A percentile compares a stretch with the other conserved stretches of the same genome.
phyloP scores from a whole-genome alignment of 2,113 vertebrate species.

The Gallinago paraguaiae region DNA sequence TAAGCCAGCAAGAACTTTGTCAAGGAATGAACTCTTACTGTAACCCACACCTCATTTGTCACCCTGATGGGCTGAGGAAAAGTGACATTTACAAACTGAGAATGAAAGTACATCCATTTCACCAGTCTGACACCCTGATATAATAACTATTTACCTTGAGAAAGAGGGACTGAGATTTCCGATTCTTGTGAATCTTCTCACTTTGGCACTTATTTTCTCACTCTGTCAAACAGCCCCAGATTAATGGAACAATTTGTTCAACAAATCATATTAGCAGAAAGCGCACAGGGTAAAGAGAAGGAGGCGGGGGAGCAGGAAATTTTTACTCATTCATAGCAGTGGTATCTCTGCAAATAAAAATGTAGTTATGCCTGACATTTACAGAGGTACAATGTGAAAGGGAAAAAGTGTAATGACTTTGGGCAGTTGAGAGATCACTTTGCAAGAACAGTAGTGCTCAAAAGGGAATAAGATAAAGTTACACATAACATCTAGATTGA shows the following conservation, averaged over 20 bases:
- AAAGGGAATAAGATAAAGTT: slow-evolving; percentile 85
- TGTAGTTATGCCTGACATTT: slow-evolving; percentile 93
- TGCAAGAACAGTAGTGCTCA: slow-evolving; percentile 77
- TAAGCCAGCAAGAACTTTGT: slow-evolving; percentile 82
- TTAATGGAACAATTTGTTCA: slow-evolving; percentile 94
- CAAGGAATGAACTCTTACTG: slow-evolving; percentile 84
- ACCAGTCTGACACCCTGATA: slow-evolving; percentile 88
- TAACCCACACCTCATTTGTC: slow-evolving; percentile 94
- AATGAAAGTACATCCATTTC: slow-evolving; percentile 91
- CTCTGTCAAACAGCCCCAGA: slow-evolving; percentile 87
- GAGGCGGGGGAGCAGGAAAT: slow-evolving; percentile 79
- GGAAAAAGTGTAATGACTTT: slow-evolving; percentile 87
- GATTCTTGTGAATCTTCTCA: slow-evolving; percentile 86
- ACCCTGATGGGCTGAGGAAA: slow-evolving; percentile 93
- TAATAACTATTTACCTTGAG: slow-evolving; percentile 99
- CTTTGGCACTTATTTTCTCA: slow-evolving; percentile 88
- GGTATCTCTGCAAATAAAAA: slow-evolving; percentile 92
- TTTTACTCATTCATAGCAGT: slow-evolving; percentile 84
- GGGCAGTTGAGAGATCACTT: slow-evolving; percentile 84
- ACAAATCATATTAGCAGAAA: slow-evolving; percentile 94
- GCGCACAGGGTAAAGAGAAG: slow-evolving; percentile 83
- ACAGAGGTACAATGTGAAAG: slow-evolving; percentile 85
- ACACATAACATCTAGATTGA: slow-evolving; percentile 79
- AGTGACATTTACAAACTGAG: slow-evolving; percentile 97
- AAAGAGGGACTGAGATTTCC: slow-evolving; percentile 87